Evolutionary conservation across 2,797 vertebrate species (phyloP), one percentile per base, ranked within the genome.

Genomic region (Trematomus bernacchii): DNA sequence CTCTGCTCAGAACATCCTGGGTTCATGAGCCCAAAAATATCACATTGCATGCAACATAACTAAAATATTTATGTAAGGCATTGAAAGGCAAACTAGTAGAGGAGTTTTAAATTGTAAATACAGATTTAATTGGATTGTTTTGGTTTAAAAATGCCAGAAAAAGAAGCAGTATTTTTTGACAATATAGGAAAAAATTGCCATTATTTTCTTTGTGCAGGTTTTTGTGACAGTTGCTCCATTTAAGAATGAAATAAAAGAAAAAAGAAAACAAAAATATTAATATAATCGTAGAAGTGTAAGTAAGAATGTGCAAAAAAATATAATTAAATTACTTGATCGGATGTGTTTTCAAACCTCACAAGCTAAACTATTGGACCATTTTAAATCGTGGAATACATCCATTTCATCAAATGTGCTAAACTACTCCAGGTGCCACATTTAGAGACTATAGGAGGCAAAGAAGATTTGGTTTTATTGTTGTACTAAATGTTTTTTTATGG

Each of bases 1-100:
- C 47, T 40, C 71, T 23, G 46, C 14, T 27, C 61, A 19, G 69
- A 63, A 57, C 60, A 33, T 27, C 59, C 54, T 73, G 14, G 14
- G 19, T 68, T 65, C 18, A 33, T 33, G 13, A 15, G 33, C 44
- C n/a, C 16, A 30, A 42, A 76, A 60, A 46, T 14, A 27, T 5
- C 37, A 46, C 53, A 13, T 14, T 37, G 12, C 46, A 15, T 44
- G 37, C 1, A 37, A 48, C 66, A n/a, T 10, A 46, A 43, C 13
- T 33, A 55, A 83, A 43, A 30, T 37, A 44, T 74, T 60, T 43
- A 46, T 73, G 55, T 4, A 42, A 60, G 23, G 44, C 4, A 0
- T 1, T 37, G 0, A 18, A 54, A 5, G 3, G 0, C 3, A 15
- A 27, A 8, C 1, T 0, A 52, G n/a, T n/a, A 1, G 23, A 59